Base-by-base conservation (phyloP, 2,797 vertebrate species). In the Tapirus indicus region DNA sequence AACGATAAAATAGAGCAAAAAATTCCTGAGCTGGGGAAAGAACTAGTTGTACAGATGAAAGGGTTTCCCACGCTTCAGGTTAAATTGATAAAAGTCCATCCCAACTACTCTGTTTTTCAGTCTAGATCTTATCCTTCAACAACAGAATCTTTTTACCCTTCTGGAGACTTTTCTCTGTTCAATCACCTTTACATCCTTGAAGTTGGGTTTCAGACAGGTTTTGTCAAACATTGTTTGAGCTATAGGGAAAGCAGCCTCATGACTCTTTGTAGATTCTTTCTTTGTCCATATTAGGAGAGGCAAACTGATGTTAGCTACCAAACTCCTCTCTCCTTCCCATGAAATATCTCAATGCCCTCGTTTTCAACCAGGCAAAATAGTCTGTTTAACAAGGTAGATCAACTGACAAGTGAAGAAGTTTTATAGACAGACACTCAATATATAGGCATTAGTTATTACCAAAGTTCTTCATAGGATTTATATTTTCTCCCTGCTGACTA, bases 131-230 rank as follows among this genome's bases (percentile, higher is more conserved):
- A 78, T 71, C 68, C 90, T 80, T 82, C 32, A 91, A 78, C 21
- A 90, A 56, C 23, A 86, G 17, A 47, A 77, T 87, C 21, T 87
- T 77, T 95, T 83, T 84, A 64, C 41, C 35, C 64, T 93, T 78
- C 49, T 52, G 14, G 14, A 60, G n/a, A 8, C 4, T 79, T 84
- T 79, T 88, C 32, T 88, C 64, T 58, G 8, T 79, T 96, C 82
- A 56, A n/a, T 79, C n/a, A 83, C 69, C 7, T 16, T 72, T 20
- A 82, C 3, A 38, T 66, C 54, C 71, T 91, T 41, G 83, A 91
- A 54, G 17, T 49, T 27, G 47, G 25, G 13, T 7, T 71, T 84
- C 71, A 74, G 78, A 35, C 38, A 92, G 20, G 2, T 66, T 92
- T 82, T 77, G 52, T 64, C 74, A 41, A 95, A 75, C 58, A 75